Conservation (phyloP, 2,113 vertebrate genomes). For the Chlorodrepanis virens region DNA sequence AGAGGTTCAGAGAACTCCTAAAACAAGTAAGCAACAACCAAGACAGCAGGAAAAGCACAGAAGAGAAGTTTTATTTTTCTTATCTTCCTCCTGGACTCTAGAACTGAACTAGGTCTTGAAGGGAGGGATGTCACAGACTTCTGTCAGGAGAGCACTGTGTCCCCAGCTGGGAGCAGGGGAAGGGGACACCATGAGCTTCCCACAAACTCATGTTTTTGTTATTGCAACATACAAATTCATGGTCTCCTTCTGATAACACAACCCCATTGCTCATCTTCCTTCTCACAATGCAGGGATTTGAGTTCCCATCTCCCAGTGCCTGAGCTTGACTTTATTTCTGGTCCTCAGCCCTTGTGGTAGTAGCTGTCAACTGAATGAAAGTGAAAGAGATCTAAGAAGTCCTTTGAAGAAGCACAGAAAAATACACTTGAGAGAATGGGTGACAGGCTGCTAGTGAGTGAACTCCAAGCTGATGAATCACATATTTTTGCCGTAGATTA, state of each 20-base stretch:
- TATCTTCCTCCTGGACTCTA: background rate
- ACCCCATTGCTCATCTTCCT: background rate
- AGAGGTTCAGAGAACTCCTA: background rate
- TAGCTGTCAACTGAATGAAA: background rate
- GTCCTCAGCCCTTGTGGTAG: fast-evolving
- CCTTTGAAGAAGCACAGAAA: background rate
- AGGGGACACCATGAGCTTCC: background rate
- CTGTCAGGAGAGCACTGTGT: background rate
- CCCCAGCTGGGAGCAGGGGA: background rate
- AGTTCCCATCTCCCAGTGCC: background rate
- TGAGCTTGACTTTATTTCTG: background rate
- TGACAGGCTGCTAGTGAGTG: background rate
- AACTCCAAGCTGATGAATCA: background rate
- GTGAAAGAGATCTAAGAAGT: background rate
- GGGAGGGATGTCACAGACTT: background rate
- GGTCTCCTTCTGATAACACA: background rate
- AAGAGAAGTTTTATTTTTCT: background rate
- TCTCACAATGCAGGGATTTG: background rate
- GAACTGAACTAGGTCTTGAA: background rate
- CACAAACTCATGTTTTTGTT: background rate
- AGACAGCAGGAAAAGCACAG: background rate
- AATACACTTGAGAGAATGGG: background rate
- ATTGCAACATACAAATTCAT: background rate
- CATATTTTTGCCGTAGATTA: background rate
- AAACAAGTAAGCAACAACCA: background rate